A percentile compares a stretch with the other conserved stretches of the same genome.
Conservation (phyloP, 2,797 vertebrate species). For the Sebastes oblongus region DNA sequence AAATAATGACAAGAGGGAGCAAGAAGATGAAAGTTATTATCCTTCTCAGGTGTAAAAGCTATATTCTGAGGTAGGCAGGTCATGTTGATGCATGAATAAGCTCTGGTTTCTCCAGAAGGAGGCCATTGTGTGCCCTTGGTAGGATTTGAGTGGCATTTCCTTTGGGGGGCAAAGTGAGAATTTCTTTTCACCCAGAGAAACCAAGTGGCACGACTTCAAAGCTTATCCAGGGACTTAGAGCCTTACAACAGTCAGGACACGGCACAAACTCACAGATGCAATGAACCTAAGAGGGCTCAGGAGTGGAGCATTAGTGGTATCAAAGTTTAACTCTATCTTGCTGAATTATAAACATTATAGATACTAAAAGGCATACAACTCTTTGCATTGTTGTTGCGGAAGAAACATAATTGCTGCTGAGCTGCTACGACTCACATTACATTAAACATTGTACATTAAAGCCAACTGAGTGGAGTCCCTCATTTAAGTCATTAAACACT, state of each 20-base stretch:
- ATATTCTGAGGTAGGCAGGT: slow-evolving; percentile 26
- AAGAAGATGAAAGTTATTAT: slow-evolving; percentile 2
- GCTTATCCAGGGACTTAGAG: slow-evolving; percentile 68
- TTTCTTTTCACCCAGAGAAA: slow-evolving; percentile 77
- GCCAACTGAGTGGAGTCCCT: slow-evolving; percentile 4
- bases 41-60: slow-evolving; percentile 21
- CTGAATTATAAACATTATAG: slow-evolving; percentile 3
- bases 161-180: slow-evolving; percentile 66
- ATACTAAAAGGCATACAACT: neutral
- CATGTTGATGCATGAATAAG: slow-evolving; percentile 44
- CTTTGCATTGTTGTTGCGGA: neutral
- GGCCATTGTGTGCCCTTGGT: slow-evolving; percentile 63
- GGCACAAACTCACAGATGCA: slow-evolving; percentile 47
- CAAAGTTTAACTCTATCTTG: slow-evolving; percentile 24
- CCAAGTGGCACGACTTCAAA: slow-evolving; percentile 81
- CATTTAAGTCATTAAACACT: slow-evolving; percentile 22
- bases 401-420: neutral
- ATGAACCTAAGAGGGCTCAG: slow-evolving; percentile 37
- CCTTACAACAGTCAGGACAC: slow-evolving; percentile 55
- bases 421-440: slow-evolving; percentile 11
- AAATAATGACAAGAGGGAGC: neutral
- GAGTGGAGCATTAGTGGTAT: slow-evolving; percentile 29
- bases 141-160: slow-evolving; percentile 71
- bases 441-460: slow-evolving; percentile 10
- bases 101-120: slow-evolving; percentile 42